Evolutionary conservation across 92 coral and sea anemone species (phyloP), one percentile per base, ranked within the genome.

Genomic region (Hydrozoanthus gracilis): DNA sequence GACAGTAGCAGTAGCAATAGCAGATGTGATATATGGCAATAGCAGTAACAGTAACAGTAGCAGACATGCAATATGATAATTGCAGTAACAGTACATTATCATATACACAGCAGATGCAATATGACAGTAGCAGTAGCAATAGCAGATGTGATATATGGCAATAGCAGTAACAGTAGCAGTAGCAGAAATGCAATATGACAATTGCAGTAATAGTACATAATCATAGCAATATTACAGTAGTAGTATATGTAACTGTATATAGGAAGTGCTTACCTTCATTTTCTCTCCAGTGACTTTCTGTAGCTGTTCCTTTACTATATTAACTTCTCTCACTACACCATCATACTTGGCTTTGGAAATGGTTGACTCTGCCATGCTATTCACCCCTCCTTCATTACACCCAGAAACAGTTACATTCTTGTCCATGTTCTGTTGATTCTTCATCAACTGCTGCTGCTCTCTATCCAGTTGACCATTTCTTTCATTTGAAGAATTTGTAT

Each of bases 281-380:
- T 93, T 95, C n/a, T 92, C 95, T 7, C 84, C 87, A 20, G 82
- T 72, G 10, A 82, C 89, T 18, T 65, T 76, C 55, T 64, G 75
- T 13, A 95, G 62, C 52, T 93, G 83, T 27, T 74, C 93, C 50
- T 89, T 92, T 45, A 89, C 78, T 44, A 85, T 91, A 6, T 50
- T 45, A 8, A 86, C 73, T 20, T 92, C 98, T 55, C 90, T 91
- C 58, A 87, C 88, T 54, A 89, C 20, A 35, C 83, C 84, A 35
- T 88, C 94, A 66, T 74, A 89, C 56, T 87, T 90, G 9, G 71
- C 60, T 66, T 73, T 92, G 15, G 88, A 68, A 13, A 86, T 89
- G 46, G 74, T 86, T 17, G 39, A 27, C 39, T 82, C 91, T 48
- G 89, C 94, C 5, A 58, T 54, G 48, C 71, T 70, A 54, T 58